Percentiles rank a stretch among this genome's conserved stretches.
Conservation (phyloP, 2,888 invertebrate species). For the Frankliniella intonsa region DNA sequence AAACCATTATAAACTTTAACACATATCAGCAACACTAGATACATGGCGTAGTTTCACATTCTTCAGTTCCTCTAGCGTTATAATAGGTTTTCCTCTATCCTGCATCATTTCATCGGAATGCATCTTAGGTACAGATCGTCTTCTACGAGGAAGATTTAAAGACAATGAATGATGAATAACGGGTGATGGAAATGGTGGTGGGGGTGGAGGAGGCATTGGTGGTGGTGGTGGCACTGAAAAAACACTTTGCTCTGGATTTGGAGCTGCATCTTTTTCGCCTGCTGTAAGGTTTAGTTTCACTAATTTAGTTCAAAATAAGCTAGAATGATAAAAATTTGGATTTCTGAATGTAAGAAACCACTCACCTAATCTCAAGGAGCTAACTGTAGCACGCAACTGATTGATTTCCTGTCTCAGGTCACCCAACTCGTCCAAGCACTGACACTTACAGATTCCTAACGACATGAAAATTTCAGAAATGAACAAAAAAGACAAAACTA, state of each 20-base stretch:
- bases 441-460: no score
- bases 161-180: background rate
- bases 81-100: background rate
- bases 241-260: no score
- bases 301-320: no score
- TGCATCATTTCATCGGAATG: background rate
- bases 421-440: background rate
- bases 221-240: background rate
- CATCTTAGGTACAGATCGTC: background rate
- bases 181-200: background rate
- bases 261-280: no score
- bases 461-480: no score
- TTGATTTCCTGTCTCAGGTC: background rate
- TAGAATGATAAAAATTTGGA: no score
- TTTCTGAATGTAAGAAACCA: background rate
- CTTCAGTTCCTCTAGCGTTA: slow-evolving; percentile 1
- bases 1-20: background rate
- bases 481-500: no score
- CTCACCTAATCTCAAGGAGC: background rate
- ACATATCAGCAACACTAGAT: background rate
- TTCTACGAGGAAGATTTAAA: background rate
- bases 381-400: background rate
- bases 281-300: no score
- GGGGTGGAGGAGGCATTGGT: background rate
- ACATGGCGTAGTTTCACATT: background rate